Conservation (phyloP, 1,140 invertebrate species). For the Coelopa frigida region DNA sequence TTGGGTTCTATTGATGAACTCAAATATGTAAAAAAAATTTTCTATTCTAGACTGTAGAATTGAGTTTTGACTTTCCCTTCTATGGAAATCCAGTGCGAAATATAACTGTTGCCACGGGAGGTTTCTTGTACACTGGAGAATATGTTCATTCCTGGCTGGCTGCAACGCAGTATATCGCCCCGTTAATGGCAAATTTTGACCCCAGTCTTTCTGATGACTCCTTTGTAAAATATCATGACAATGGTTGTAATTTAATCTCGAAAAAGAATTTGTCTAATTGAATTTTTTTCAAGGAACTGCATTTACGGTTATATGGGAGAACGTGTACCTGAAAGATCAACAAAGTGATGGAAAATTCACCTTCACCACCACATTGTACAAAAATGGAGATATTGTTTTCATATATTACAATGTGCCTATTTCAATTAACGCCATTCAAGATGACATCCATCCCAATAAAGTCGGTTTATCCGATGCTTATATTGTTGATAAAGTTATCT, state of each 20-base stretch:
- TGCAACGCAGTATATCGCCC: slow-evolving; percentile 97
- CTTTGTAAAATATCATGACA: slow-evolving; percentile 75
- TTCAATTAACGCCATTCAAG: slow-evolving; percentile 64
- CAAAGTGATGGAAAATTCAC: slow-evolving; percentile 59
- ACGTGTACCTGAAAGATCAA: slow-evolving; percentile 77
- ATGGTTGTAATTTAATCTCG: too few species aligned
- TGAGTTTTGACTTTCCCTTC: slow-evolving; percentile 88
- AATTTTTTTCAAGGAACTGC: slow-evolving; percentile 58
- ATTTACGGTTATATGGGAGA: slow-evolving; percentile 90
- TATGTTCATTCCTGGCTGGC: slow-evolving; percentile 96
- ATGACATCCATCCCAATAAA: slow-evolving; percentile 87
- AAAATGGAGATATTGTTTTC: slow-evolving; percentile 88
- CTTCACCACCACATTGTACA: slow-evolving; percentile 77
- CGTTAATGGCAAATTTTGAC: slow-evolving; percentile 99
- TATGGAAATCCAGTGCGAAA: slow-evolving; percentile 88
- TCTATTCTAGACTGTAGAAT: slow-evolving; percentile 71
- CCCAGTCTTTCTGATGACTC: slow-evolving; percentile 73
- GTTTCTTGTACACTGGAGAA: slow-evolving; percentile 93
- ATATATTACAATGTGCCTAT: slow-evolving; percentile 81
- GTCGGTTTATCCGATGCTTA: slow-evolving; percentile 97
- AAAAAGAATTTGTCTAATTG: background rate
- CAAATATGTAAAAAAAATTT: slow-evolving; percentile 2
- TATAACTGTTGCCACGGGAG: slow-evolving; percentile 95
- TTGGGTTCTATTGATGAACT: too few species aligned
- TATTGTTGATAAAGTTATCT: slow-evolving; percentile 79